phyloP scores from a whole-genome alignment of 2,888 invertebrate genomes.

The Oeneis ivallda region DNA sequence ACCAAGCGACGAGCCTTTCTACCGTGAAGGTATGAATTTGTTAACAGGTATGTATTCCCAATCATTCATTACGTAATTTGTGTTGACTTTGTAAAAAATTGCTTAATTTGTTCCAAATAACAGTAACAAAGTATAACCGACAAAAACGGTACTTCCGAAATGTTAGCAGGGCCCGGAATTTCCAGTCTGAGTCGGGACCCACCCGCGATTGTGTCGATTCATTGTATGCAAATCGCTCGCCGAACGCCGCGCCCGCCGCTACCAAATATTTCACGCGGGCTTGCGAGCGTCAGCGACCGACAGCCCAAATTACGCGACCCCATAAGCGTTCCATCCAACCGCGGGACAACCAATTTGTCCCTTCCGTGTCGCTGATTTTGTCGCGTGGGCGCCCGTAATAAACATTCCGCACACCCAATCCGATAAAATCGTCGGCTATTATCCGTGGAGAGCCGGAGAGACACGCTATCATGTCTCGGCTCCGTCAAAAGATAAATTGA shows the following conservation, averaged over 20 bases:
- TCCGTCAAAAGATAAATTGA: conserved; percentile 44
- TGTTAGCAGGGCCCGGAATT: conserved; percentile 61
- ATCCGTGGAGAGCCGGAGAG: conserved; percentile 9
- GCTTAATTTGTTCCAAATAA: conserved; percentile 41
- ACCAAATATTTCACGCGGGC: conserved; percentile 70
- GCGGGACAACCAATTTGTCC: conserved; percentile 68
- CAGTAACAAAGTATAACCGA: conserved; percentile 53
- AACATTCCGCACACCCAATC: conserved; percentile 37
- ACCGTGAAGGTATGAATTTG: not conserved
- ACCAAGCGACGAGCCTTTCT: too few species aligned
- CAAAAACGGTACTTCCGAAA: conserved; percentile 72
- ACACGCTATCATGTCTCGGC: conserved; percentile 26
- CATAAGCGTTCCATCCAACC: conserved; percentile 61
- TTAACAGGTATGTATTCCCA: too few species aligned
- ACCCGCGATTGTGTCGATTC: conserved; percentile 63
- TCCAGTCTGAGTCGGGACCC: conserved; percentile 55
- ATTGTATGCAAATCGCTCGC: conserved; percentile 71
- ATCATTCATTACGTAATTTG: not conserved
- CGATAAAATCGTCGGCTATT: conserved; percentile 23
- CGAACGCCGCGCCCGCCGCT: conserved; percentile 58
- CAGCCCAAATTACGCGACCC: conserved; percentile 62
- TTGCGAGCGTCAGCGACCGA: conserved; percentile 56
- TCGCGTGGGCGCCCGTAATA: conserved; percentile 45
- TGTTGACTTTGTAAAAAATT: not conserved
- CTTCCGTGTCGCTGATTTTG: conserved; percentile 67